These are phyloP conservation scores for Triplophysa tibetana DNA, from an alignment of 2,113 vertebrate genomes.

Conservation along the genomic window DNA sequence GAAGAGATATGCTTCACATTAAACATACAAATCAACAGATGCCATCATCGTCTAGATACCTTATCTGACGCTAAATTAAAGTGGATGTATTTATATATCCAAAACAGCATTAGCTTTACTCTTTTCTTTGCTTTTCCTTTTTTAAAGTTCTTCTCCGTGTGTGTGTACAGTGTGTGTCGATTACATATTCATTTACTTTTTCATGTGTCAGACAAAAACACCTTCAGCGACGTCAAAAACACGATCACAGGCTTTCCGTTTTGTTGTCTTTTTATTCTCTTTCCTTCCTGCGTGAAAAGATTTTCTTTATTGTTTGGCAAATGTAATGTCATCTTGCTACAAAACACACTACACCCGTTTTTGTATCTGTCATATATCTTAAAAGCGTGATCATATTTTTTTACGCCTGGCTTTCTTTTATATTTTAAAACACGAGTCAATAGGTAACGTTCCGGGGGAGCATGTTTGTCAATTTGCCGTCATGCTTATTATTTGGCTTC, in stretches of 20 bases:
- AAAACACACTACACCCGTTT: slow-evolving; percentile 64
- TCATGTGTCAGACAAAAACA: slow-evolving; percentile 28
- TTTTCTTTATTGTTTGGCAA: slow-evolving; percentile 58
- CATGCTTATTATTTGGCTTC: slow-evolving; percentile 70
- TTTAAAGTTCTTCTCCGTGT: background rate
- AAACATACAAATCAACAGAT: slow-evolving; percentile 57
- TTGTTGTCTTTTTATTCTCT: slow-evolving; percentile 7
- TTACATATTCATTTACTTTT: slow-evolving; percentile 29
- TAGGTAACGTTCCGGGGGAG: slow-evolving; percentile 69
- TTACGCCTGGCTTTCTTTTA: slow-evolving; percentile 63
- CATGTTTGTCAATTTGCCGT: slow-evolving; percentile 69
- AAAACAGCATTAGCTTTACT: slow-evolving; percentile 13
- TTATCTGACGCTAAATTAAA: slow-evolving; percentile 55
- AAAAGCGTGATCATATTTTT: slow-evolving; percentile 69
- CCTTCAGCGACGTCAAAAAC: slow-evolving; percentile 25
- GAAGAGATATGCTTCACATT: slow-evolving; percentile 54
- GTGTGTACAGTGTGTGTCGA: slow-evolving; percentile 1
- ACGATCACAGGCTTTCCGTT: slow-evolving; percentile 26
- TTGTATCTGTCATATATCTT: slow-evolving; percentile 66
- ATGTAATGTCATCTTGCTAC: slow-evolving; percentile 71
- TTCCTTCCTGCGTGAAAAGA: slow-evolving; percentile 55
- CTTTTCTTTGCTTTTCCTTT: too few relatives aligned
- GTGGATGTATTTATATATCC: slow-evolving; percentile 36
- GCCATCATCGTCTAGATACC: slow-evolving; percentile 11
- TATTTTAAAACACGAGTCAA: slow-evolving; percentile 71